Conservation (phyloP, 2,888 invertebrate species). For the Drosophila merina region DNA sequence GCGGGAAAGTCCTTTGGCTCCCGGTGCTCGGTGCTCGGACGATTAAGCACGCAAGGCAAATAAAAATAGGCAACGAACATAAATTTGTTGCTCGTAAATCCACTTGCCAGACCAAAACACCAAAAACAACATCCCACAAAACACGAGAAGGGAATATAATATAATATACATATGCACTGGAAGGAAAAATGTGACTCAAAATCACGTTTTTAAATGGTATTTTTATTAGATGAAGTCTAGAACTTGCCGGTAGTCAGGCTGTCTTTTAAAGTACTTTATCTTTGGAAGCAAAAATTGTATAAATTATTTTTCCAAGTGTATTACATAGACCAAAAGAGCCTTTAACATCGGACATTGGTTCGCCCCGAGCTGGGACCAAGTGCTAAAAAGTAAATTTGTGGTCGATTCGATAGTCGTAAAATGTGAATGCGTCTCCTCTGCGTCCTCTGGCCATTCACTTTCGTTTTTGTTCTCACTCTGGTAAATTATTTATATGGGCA, state of each 20-base stretch:
- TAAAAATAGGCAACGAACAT: slow-evolving; percentile 78
- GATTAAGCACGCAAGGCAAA: slow-evolving; percentile 79
- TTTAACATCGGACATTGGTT: slow-evolving; percentile 50
- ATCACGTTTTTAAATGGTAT: too few relatives aligned
- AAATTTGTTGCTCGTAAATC: slow-evolving; percentile 79
- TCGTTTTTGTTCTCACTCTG: slow-evolving; percentile 18
- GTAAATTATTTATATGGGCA: slow-evolving; percentile 69
- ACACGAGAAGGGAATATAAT: slow-evolving; percentile 2
- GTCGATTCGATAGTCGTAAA: slow-evolving; percentile 79
- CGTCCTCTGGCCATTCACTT: slow-evolving; percentile 7
- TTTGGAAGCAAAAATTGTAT: not conserved
- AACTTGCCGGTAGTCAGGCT: too few relatives aligned
- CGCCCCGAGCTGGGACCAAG: slow-evolving; percentile 73
- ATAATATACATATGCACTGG: slow-evolving; percentile 27
- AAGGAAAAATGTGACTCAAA: not conserved
- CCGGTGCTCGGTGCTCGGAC: slow-evolving; percentile 46
- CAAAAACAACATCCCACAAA: slow-evolving; percentile 32
- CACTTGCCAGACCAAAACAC: slow-evolving; percentile 53
- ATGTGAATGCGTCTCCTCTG: slow-evolving; percentile 40
- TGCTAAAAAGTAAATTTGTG: slow-evolving; percentile 80
- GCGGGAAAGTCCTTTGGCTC: slow-evolving; percentile 35
- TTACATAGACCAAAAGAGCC: slow-evolving; percentile 23
- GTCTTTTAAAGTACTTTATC: too few relatives aligned
- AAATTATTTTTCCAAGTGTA: not conserved
- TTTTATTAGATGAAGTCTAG: too few relatives aligned